Evolutionary conservation across 2,797 vertebrate species (phyloP).

Genomic region (Chanos chanos): DNA sequence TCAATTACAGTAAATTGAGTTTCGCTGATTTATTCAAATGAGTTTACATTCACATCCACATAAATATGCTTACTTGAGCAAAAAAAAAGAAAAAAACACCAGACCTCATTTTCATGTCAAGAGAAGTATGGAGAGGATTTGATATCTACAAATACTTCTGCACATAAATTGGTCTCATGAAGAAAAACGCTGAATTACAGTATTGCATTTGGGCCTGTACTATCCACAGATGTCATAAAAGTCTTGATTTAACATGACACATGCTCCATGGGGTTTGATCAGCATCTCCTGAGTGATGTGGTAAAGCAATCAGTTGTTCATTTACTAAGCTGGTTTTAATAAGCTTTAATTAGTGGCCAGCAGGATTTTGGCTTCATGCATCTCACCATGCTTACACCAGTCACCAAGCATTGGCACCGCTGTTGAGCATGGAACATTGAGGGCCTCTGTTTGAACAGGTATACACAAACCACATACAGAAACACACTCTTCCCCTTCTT

Average conservation of each 20-base stretch:
- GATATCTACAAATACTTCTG: slow-evolving; percentile 67
- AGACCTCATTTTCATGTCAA: slow-evolving; percentile 43
- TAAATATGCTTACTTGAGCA: slow-evolving; percentile 75
- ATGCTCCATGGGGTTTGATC: slow-evolving; percentile 34
- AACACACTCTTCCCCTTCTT: too few species aligned
- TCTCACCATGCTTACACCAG: too few species aligned
- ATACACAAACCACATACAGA: too few species aligned
- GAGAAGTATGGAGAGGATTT: slow-evolving; percentile 52
- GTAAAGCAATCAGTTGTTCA: slow-evolving; percentile 58
- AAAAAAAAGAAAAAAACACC: slow-evolving; percentile 40
- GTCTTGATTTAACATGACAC: slow-evolving; percentile 63
- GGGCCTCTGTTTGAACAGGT: too few species aligned
- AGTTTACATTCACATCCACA: slow-evolving; percentile 68
- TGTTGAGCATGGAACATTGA: too few species aligned
- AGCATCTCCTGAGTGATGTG: slow-evolving; percentile 47
- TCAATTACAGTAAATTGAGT: slow-evolving; percentile 76
- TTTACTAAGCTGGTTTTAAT: slow-evolving; percentile 57
- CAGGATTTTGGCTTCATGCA: too few species aligned
- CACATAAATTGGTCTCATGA: slow-evolving; percentile 69
- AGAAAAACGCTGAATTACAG: slow-evolving; percentile 61
- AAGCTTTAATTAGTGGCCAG: too few species aligned
- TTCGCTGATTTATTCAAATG: slow-evolving; percentile 74
- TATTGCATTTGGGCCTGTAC: slow-evolving; percentile 64
- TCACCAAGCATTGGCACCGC: too few species aligned
- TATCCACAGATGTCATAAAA: slow-evolving; percentile 66